phyloP scores from a whole-genome alignment of 1,140 invertebrate genomes.

The Hestina assimilis region DNA sequence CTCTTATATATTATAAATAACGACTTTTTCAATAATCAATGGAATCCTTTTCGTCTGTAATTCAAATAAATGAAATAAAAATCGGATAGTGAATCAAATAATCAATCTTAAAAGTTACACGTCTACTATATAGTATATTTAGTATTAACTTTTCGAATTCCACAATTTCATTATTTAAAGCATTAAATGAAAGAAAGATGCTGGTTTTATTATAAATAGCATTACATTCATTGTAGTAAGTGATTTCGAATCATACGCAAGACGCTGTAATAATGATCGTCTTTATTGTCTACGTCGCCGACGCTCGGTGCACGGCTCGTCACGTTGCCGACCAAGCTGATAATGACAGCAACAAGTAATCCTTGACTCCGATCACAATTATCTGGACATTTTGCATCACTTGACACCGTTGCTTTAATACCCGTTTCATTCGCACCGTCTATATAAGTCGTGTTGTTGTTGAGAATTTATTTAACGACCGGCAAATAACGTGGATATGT shows the following conservation, averaged over 20 bases:
- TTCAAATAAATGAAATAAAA: no score
- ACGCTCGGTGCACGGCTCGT: conserved; percentile 10
- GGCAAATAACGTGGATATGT: conserved; percentile 51
- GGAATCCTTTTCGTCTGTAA: no score
- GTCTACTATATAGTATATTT: no score
- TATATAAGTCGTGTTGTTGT: conserved; percentile 31
- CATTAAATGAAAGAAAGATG: neutral
- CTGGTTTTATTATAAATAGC: neutral
- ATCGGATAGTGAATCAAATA: no score
- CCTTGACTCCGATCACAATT: conserved; percentile 67
- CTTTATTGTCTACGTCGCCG: neutral
- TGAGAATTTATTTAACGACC: conserved; percentile 58
- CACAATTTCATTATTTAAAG: no score
- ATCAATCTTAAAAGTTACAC: no score
- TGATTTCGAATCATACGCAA: neutral
- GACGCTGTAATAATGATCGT: neutral
- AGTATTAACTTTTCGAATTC: no score
- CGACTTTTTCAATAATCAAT: no score
- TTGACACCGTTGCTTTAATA: conserved; percentile 50
- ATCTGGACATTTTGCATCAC: conserved; percentile 69
- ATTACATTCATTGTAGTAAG: no score
- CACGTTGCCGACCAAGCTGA: conserved; percentile 35
- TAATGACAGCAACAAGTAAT: conserved; percentile 52
- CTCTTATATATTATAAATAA: no score
- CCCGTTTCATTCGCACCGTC: conserved; percentile 27